phyloP scores from a whole-genome alignment of 2,888 invertebrate genomes.

The Acanthosepion lycidas region DNA sequence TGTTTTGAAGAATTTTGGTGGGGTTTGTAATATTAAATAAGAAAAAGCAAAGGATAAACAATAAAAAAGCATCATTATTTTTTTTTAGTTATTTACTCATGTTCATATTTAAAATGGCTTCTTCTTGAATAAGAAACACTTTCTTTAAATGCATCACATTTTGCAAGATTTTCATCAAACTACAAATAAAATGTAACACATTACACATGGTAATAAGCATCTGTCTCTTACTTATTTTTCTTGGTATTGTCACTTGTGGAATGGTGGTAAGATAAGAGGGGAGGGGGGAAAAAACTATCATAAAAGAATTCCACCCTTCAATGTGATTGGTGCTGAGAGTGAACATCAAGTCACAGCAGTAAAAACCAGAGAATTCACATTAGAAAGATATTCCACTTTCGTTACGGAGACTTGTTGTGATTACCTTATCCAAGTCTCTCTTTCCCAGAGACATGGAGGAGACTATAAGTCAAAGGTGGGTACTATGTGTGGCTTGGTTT shows the following conservation, averaged over 20 bases:
- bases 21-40: too few relatives aligned
- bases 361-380: not conserved
- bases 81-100: too few relatives aligned
- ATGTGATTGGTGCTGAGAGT: not conserved
- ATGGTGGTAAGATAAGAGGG: not conserved
- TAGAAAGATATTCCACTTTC: not conserved
- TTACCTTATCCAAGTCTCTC: constrained; percentile 17
- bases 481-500: too few relatives aligned
- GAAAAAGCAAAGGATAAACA: too few relatives aligned
- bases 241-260: not conserved
- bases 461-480: not conserved
- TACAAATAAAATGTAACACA: too few relatives aligned
- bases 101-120: too few relatives aligned
- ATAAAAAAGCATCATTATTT: too few relatives aligned
- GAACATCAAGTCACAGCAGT: not conserved
- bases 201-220: too few relatives aligned
- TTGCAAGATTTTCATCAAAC: too few relatives aligned
- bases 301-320: not conserved
- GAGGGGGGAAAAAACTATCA: not conserved
- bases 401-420: constrained; percentile 4
- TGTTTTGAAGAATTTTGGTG: too few relatives aligned
- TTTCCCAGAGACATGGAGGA: not conserved
- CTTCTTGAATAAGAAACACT: too few relatives aligned
- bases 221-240: not conserved
- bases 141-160: too few relatives aligned